Evolutionary conservation across 2,797 vertebrate species (phyloP), one percentile per base, ranked within the genome.

Genomic region (Crenichthys baileyi): DNA sequence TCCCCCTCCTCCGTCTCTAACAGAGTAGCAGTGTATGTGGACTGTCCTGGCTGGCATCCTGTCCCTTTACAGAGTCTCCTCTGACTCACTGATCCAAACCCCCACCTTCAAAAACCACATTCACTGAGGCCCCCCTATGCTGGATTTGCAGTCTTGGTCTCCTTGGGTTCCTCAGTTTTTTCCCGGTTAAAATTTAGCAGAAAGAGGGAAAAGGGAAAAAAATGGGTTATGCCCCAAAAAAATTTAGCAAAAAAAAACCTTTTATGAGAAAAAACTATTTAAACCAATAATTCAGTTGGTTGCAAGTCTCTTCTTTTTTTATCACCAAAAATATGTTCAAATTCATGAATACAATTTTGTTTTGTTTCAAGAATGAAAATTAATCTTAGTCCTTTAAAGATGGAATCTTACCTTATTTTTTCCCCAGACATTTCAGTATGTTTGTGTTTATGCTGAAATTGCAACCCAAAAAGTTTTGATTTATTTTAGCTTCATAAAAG

Each of bases 91-190:
- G 31, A 31, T 31, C 31, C 31, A 31, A 44, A 46, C 67, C 41
- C 31, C 31, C 2, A 31, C 31, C 31, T 31, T 31, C 31, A 5
- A 31, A 24, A 0, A 22, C 20, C 36, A 22, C 36, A 12, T 68
- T 68, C 65, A 41, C 18, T 24, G 65, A 68, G 67, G 67, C 13
- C 41, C 7, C 16, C 41, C 3, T 44, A 24, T 41, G 5, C 63
- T 9, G 63, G 63, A 41, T 67, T 67, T 53, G 51, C 51, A 0
- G 24, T 41, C 36, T 15, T n/a, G 15, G 39, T 26, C 44, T 3
- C n/a, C 24, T 48, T n/a, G n/a, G 67, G 67, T 46, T 70, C 67
- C 67, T 70, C 67, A n/a, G n/a, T n/a, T n/a, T n/a, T n/a, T n/a
- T n/a, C n/a, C n/a, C n/a, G n/a, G n/a, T n/a, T n/a, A n/a, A n/a